A percentile compares a stretch with the other conserved stretches of the same genome.
These are phyloP conservation scores for Psilopsiagon aurifrons DNA, from an alignment of 2,113 vertebrate species.

Conservation along the genomic window DNA sequence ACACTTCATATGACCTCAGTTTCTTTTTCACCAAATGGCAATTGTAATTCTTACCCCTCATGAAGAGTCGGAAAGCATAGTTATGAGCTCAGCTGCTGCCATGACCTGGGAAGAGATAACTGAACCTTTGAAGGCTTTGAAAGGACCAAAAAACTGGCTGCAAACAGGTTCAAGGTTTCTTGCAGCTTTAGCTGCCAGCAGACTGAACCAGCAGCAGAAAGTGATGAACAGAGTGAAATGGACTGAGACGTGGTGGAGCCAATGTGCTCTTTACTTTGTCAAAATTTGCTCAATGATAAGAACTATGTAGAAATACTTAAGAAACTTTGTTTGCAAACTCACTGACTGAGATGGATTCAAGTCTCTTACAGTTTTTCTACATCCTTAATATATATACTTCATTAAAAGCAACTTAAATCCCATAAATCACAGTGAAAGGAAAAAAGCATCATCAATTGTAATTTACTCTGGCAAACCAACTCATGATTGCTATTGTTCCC, in stretches of 20 bases:
- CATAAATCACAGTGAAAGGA: not conserved
- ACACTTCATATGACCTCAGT: rapidly evolving
- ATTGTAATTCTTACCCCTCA: not conserved
- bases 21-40: not conserved
- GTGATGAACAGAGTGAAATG: not conserved
- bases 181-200: not conserved
- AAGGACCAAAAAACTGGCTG: not conserved
- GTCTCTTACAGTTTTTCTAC: not conserved
- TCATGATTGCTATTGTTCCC: not conserved
- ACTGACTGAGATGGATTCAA: not conserved
- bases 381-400: rapidly evolving
- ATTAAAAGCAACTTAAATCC: not conserved
- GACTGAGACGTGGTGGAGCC: rapidly evolving
- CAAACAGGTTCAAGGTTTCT: not conserved
- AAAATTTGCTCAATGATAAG: not conserved
- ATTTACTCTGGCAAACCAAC: not conserved
- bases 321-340: not conserved
- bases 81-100: not conserved
- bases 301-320: not conserved
- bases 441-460: not conserved
- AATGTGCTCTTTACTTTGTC: not conserved
- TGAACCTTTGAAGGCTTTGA: not conserved
- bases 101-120: not conserved
- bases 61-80: not conserved
- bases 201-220: not conserved